Evolutionary conservation across 2,888 invertebrate genomes (phyloP).

Genomic region (Archips crataeganus): DNA sequence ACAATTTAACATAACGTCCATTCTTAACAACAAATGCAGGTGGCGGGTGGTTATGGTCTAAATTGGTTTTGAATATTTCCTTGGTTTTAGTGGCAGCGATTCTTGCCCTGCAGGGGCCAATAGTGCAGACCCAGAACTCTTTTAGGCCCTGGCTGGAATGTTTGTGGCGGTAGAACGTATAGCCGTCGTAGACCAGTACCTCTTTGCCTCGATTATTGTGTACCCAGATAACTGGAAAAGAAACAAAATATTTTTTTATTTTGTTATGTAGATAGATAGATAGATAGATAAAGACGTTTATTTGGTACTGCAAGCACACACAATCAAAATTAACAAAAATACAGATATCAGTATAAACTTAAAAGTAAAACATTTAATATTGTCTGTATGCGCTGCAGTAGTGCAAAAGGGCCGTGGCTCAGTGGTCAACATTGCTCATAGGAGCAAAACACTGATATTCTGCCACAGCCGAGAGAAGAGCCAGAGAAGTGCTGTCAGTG

Average conservation of each 20-base stretch:
- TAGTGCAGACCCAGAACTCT: constrained; percentile 43
- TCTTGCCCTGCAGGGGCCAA: constrained; percentile 49
- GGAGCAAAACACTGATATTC: too few relatives aligned
- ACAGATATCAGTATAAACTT: too few relatives aligned
- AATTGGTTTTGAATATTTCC: constrained; percentile 8
- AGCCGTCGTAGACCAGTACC: constrained; percentile 42
- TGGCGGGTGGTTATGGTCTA: constrained; percentile 33
- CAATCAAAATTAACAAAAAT: too few relatives aligned
- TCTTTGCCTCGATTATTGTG: constrained; percentile 29
- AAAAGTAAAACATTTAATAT: too few relatives aligned
- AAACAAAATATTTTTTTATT: background rate
- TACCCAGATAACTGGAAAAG: constrained; percentile 20
- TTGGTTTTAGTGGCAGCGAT: constrained; percentile 45
- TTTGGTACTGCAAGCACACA: too few relatives aligned
- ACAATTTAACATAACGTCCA: constrained; percentile 33
- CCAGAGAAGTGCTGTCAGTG: too few relatives aligned
- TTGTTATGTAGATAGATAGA: background rate
- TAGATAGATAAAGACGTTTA: too few relatives aligned
- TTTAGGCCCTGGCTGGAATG: constrained; percentile 29
- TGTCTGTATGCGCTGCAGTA: too few relatives aligned
- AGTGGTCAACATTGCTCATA: too few relatives aligned
- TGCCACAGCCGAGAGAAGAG: too few relatives aligned
- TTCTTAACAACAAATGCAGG: constrained; percentile 22
- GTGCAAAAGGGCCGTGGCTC: too few relatives aligned
- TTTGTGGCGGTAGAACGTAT: constrained; percentile 40